Conservation (phyloP, 2,113 vertebrate genomes). For the Pipra filicauda region DNA sequence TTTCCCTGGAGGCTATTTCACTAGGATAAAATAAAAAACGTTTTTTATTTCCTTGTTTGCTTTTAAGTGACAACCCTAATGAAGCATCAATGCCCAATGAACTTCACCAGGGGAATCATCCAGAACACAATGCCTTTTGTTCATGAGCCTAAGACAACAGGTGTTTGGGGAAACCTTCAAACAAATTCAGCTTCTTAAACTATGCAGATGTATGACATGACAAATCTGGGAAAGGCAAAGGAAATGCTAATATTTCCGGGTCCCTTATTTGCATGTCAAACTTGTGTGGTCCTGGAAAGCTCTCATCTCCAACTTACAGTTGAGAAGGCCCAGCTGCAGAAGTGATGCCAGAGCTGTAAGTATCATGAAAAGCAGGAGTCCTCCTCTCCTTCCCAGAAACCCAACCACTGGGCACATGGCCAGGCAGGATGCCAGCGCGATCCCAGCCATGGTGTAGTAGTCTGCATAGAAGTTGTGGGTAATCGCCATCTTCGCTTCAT, state of each 20-base stretch:
- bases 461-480: conserved; percentile 92
- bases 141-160: background rate
- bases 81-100: background rate
- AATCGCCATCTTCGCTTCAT: conserved; percentile 81
- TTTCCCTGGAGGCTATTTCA: background rate
- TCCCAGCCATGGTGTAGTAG: conserved; percentile 92
- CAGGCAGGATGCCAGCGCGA: conserved; percentile 89
- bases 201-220: background rate
- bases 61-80: background rate
- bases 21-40: background rate
- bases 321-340: conserved; percentile 92
- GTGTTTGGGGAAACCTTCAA: background rate
- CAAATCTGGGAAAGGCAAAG: background rate
- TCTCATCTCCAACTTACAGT: conserved; percentile 79
- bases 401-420: conserved; percentile 89
- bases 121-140: background rate
- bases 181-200: background rate
- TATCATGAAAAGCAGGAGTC: conserved; percentile 96
- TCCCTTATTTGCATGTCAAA: background rate
- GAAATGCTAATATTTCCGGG: background rate
- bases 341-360: conserved; percentile 93
- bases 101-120: background rate
- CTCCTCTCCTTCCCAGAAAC: conserved; percentile 89
- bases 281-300: rapidly evolving
- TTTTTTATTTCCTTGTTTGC: background rate